Conservation (phyloP, 1,140 invertebrate species). For the Ostrea edulis region DNA sequence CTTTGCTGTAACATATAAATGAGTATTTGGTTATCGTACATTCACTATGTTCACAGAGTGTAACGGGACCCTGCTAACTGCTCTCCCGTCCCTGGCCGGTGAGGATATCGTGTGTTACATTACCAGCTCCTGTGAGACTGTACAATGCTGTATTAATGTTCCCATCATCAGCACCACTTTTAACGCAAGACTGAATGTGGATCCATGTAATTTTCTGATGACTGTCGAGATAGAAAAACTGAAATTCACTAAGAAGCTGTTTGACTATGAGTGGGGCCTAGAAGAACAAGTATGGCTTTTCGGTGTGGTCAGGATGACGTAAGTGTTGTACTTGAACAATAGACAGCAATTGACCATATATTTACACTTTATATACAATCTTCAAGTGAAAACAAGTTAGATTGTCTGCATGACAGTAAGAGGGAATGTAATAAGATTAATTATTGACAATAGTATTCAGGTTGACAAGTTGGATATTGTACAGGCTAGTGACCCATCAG, state of each 20-base stretch:
- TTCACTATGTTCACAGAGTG: not conserved
- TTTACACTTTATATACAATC: too few relatives aligned
- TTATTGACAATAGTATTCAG: too few relatives aligned
- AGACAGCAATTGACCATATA: too few relatives aligned
- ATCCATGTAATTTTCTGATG: slow-evolving; percentile 45
- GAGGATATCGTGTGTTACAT: slow-evolving; percentile 15
- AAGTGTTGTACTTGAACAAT: not conserved
- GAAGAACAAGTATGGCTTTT: slow-evolving; percentile 42
- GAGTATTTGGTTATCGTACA: too few relatives aligned
- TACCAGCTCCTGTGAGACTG: not conserved
- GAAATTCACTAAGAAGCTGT: slow-evolving; percentile 20
- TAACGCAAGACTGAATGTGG: slow-evolving; percentile 19
- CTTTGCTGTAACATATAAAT: too few relatives aligned
- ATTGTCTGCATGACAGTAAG: too few relatives aligned
- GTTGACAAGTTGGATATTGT: too few relatives aligned
- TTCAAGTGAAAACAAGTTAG: too few relatives aligned
- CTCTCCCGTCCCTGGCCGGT: not conserved
- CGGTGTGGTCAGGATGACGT: slow-evolving; percentile 47
- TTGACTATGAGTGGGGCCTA: slow-evolving; percentile 45
- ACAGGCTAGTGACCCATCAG: too few relatives aligned
- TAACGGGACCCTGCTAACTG: not conserved
- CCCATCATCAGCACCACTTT: slow-evolving; percentile 34
- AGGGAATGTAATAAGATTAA: too few relatives aligned
- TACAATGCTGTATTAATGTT: slow-evolving; percentile 34
- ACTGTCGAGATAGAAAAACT: slow-evolving; percentile 39